phyloP scores from a whole-genome alignment of 1,140 invertebrate species.

The Bombus waltoni region DNA sequence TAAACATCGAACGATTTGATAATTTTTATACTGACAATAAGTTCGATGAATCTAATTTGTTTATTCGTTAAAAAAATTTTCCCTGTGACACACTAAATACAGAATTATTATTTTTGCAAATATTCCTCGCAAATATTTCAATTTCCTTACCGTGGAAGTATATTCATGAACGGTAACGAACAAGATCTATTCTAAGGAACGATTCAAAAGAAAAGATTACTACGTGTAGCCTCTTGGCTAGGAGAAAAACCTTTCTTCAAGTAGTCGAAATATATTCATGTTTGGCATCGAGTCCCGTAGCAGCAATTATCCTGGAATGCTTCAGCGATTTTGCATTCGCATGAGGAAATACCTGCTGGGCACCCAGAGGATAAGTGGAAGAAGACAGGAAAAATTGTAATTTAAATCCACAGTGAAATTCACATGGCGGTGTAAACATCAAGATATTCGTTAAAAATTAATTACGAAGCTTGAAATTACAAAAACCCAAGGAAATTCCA shows the following conservation, averaged over 20 bases:
- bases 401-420: too few relatives aligned
- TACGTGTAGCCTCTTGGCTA: constrained; percentile 29
- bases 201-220: constrained; percentile 64
- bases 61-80: not conserved
- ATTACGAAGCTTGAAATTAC: not conserved
- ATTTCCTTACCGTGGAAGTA: not conserved
- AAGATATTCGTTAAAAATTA: not conserved
- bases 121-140: not conserved
- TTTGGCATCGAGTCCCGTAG: constrained; percentile 66
- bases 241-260: constrained; percentile 57
- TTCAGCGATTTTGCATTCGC: constrained; percentile 69
- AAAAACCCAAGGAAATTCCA: not conserved
- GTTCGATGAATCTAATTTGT: not conserved
- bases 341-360: constrained; percentile 59
- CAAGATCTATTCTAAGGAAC: constrained; percentile 51
- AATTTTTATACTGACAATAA: not conserved
- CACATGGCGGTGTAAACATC: not conserved
- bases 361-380: not conserved
- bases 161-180: constrained; percentile 63
- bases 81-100: not conserved
- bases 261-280: constrained; percentile 64
- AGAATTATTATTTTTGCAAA: not conserved
- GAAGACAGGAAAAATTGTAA: not conserved
- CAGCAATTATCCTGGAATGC: constrained; percentile 72
- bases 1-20: too few relatives aligned